Base-by-base conservation (phyloP, 2,113 vertebrate species). In the Bubo blakistoni region DNA sequence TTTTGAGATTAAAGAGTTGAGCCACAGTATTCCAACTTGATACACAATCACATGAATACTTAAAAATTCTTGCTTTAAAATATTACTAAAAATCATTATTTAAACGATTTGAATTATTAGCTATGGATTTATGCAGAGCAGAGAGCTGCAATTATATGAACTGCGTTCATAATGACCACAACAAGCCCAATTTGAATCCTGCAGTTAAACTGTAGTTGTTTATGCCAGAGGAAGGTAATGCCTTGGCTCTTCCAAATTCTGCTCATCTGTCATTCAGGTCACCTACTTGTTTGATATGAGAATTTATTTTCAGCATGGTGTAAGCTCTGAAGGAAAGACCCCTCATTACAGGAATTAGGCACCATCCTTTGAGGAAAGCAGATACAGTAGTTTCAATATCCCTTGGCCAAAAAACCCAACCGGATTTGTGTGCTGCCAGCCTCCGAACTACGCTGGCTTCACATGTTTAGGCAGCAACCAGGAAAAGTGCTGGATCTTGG, bases 241-340 rank as follows among this genome's bases (percentile, higher is more conserved):
- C 36, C 11, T 20, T 8, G 42, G 59, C 70, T 81, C 13, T 77
- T 46, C 40, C 36, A 49, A 36, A 9, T 61, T 30, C 40, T 84
- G 25, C 18, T 77, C 9, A 7, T 21, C 38, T 57, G 12, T 7
- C 29, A 24, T 30, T 36, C 13, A 32, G 58, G 17, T 73, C 61
- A 78, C 55, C 44, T n/a, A 1, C 11, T 38, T 27, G 38, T 59
- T 30, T 38, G 19, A 16, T 11, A 34, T 0, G 4, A 40, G 24
- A 30, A n/a, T 52, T 77, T 77, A 8, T 19, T 58, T 81, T 42
- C 59, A 47, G 38, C 12, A 44, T 32, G 30, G 58, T 61, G 18
- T 36, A 52, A 86, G 55, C 47, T 6, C 46, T 21, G 36, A 76
- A 65, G 27, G 58, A 44, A 62, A 18, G 1, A 16, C 4, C 18